These are phyloP conservation scores for Dolichomitus sp. DNA, from an alignment of 2,888 invertebrate genomes.

Conservation along the genomic window DNA sequence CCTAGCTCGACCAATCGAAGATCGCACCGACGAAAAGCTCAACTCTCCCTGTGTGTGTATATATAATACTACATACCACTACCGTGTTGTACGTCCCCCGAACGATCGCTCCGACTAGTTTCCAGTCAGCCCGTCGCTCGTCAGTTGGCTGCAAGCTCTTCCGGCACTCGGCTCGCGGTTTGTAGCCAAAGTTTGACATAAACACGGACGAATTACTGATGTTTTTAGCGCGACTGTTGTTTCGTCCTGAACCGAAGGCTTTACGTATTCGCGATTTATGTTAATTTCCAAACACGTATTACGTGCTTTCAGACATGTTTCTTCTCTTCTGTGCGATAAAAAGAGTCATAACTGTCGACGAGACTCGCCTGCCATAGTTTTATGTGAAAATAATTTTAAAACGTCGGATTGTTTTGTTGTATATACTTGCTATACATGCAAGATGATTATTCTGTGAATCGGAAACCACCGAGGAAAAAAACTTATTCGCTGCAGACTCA, in stretches of 20 bases:
- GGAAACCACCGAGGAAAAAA: conserved; percentile 24
- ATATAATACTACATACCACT: too few relatives aligned
- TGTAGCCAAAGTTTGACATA: neutral
- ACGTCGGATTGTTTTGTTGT: neutral
- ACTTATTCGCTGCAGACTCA: neutral
- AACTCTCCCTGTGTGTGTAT: neutral
- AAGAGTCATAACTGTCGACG: neutral
- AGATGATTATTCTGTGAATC: conserved; percentile 27
- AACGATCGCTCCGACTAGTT: conserved; percentile 36
- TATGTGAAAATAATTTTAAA: conserved; percentile 2
- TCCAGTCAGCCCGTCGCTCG: conserved; percentile 31
- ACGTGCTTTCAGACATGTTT: neutral
- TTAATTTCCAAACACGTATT: too few relatives aligned
- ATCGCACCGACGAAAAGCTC: conserved; percentile 58
- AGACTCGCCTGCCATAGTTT: neutral
- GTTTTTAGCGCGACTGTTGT: neutral
- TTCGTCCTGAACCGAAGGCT: neutral
- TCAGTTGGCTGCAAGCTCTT: conserved; percentile 69
- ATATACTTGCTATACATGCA: conserved; percentile 7
- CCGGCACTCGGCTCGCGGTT: conserved; percentile 52
- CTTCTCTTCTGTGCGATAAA: neutral
- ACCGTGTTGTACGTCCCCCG: conserved; percentile 10
- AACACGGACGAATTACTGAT: neutral
- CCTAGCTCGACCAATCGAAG: conserved; percentile 65
- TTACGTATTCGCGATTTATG: neutral